Evolutionary conservation across 2,888 invertebrate species (phyloP).

Genomic region (Rhingia rostrata): DNA sequence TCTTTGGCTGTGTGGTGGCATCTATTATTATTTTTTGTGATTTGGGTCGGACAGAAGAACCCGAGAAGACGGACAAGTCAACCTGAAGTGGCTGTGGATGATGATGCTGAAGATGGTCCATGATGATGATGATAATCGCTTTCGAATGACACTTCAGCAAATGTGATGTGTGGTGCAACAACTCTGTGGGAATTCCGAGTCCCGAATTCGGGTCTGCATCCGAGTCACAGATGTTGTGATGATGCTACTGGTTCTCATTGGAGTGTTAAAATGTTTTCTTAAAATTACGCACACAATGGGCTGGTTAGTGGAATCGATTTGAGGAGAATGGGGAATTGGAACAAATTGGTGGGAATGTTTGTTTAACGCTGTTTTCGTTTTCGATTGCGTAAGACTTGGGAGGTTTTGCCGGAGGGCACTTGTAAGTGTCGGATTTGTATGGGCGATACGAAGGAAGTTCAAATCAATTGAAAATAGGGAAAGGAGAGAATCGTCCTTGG

Average conservation of each 20-base stretch:
- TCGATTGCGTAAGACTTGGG: conserved; percentile 34
- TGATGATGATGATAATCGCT: conserved; percentile 69
- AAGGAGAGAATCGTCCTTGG: too few species aligned
- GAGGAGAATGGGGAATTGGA: conserved; percentile 20
- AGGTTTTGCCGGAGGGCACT: not conserved
- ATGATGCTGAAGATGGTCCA: conserved; percentile 55
- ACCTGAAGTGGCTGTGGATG: conserved; percentile 50
- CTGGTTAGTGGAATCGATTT: conserved; percentile 39
- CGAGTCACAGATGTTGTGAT: conserved; percentile 61
- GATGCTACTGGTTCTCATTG: conserved; percentile 40
- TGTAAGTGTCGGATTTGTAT: not conserved
- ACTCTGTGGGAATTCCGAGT: conserved; percentile 55
- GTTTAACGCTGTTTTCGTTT: conserved; percentile 3
- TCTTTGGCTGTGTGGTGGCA: conserved; percentile 37
- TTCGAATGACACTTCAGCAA: conserved; percentile 71
- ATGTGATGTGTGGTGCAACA: conserved; percentile 62
- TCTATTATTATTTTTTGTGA: conserved; percentile 69
- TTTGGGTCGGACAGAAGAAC: conserved; percentile 63
- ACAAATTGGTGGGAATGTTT: conserved; percentile 69
- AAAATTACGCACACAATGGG: conserved; percentile 66
- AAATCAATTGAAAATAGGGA: too few species aligned
- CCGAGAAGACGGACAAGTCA: conserved; percentile 38
- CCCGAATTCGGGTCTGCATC: too few species aligned
- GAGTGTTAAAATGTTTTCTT: conserved; percentile 66
- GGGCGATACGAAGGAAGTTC: too few species aligned